These are phyloP conservation scores for Bombycilla garrulus DNA, from an alignment of 2,113 vertebrate genomes.

Conservation along the genomic window DNA sequence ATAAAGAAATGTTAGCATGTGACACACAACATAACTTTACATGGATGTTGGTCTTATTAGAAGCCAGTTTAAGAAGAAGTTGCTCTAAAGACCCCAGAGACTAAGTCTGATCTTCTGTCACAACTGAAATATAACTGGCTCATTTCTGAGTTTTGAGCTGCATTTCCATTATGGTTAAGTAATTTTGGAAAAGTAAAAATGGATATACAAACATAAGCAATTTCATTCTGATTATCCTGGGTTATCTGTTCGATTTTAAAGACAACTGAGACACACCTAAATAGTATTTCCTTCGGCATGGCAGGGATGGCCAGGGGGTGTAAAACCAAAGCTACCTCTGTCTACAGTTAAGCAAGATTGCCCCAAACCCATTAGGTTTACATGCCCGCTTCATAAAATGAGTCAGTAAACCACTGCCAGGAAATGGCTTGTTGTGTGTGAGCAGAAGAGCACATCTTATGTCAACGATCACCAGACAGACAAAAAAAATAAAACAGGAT, in stretches of 20 bases:
- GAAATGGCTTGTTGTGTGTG: not conserved
- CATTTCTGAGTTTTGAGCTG: not conserved
- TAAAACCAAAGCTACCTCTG: not conserved
- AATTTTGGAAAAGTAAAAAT: not conserved
- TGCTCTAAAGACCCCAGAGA: not conserved
- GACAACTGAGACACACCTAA: not conserved
- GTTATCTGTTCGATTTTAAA: not conserved
- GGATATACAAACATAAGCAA: not conserved
- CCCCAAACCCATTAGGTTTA: not conserved
- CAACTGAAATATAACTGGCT: not conserved
- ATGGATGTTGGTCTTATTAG: not conserved
- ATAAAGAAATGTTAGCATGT: not conserved
- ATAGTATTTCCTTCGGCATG: not conserved
- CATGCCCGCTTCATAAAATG: not conserved
- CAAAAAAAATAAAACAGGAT: not conserved
- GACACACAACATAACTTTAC: not conserved
- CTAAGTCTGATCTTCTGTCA: not conserved
- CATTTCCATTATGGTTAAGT: not conserved
- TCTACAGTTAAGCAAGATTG: not conserved
- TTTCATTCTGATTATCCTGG: not conserved
- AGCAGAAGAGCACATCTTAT: not conserved
- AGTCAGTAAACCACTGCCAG: conserved; percentile 42
- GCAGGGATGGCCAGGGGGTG: not conserved
- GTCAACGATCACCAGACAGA: not conserved
- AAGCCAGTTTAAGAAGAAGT: not conserved